Evolutionary conservation across 2,113 vertebrate species (phyloP), one percentile per base, ranked within the genome.

Genomic region (Polyodon spathula): DNA sequence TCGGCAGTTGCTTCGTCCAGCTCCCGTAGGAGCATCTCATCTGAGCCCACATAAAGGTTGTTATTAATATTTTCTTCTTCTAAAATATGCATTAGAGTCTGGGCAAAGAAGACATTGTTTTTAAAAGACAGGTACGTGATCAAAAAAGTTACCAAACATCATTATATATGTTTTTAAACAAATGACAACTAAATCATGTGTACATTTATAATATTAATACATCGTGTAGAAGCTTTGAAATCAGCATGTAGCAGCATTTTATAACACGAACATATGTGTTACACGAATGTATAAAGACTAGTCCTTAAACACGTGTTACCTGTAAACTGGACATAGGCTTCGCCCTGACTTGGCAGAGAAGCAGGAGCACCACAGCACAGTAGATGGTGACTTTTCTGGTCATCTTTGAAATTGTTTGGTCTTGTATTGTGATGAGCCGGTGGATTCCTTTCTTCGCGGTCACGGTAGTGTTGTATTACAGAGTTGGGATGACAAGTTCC

Each of bases 1-100:
- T 71, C 71, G 0, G 66, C n/a, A 48, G 65, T 40, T n/a, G 15
- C 73, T 6, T 42, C 73, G 39, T 65, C 64, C 46, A 9, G 39
- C 57, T 52, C 62, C 56, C n/a, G n/a, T n/a, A n/a, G n/a, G n/a
- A n/a, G n/a, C n/a, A 51, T 39, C 58, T 75, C 77, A 39, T 76
- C 73, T 0, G 76, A 64, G 14, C 65, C 64, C 38, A 57, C 60
- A 39, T 65, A 67, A 0, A 78, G 76, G 3, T 63, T 37, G 48
- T 74, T 65, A 5, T 73, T 40, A n/a, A n/a, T n/a, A n/a, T n/a
- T n/a, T 14, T 79, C 75, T 56, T 78, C 77, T 8, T 82, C 78
- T n/a, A 87, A 11, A 1, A 86, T 66, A 63, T 77, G 76, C 54
- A 79, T 77, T 9, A 88, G 39, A 62, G 54, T 84, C 85, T 88